Conservation (phyloP, 2,888 invertebrate species). For the Dicranocentrus wangi region DNA sequence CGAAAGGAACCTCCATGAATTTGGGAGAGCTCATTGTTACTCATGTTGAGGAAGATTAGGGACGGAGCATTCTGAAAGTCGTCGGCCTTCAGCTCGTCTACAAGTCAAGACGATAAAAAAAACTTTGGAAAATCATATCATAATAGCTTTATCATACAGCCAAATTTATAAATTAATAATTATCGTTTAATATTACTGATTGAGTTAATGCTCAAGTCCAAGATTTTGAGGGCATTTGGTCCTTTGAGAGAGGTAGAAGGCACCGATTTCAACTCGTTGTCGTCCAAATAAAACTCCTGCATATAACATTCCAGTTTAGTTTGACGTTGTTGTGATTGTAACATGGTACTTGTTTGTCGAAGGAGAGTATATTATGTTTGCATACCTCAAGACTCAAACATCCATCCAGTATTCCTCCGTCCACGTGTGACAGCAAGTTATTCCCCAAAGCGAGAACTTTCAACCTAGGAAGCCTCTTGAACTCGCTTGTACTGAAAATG, state of each 20-base stretch:
- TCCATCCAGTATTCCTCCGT: conserved; percentile 89
- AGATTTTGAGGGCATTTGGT: conserved; percentile 82
- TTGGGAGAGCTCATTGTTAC: conserved; percentile 83
- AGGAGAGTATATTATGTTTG: not conserved
- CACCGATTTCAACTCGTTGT: conserved; percentile 84
- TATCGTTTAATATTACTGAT: too few species aligned
- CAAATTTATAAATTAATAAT: too few species aligned
- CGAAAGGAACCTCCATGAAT: conserved; percentile 86
- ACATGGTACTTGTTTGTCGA: not conserved
- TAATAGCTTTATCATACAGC: too few species aligned
- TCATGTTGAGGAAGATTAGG: conserved; percentile 85
- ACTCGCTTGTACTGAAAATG: conserved; percentile 89
- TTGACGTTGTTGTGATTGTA: too few species aligned
- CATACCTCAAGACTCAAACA: conserved; percentile 83
- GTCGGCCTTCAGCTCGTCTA: conserved; percentile 82
- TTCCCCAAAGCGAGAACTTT: conserved; percentile 85
- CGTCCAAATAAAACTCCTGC: conserved; percentile 86
- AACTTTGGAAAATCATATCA: conserved; percentile 40
- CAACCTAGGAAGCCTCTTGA: conserved; percentile 84
- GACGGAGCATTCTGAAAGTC: conserved; percentile 83
- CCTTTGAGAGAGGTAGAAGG: conserved; percentile 88
- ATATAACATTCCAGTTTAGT: conserved; percentile 73
- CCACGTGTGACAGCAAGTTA: conserved; percentile 87
- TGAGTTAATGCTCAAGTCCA: conserved; percentile 86
- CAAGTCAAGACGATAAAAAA: not conserved